Base-by-base conservation (phyloP, 2,113 vertebrate species). In the Proteles cristata region DNA sequence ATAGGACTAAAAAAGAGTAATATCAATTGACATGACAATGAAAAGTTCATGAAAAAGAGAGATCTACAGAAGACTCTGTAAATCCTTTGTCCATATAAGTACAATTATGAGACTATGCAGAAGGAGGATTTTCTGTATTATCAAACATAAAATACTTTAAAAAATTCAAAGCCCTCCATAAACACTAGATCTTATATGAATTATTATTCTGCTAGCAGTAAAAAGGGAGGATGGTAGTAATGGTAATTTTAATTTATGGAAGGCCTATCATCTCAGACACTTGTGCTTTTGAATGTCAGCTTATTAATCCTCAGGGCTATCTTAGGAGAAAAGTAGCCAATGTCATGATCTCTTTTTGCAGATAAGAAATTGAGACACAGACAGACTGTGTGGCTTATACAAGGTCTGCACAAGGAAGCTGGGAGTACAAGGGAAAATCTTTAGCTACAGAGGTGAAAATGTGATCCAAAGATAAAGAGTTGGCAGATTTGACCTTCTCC, bases 301-400 rank as follows among this genome's bases (percentile, higher is more conserved):
- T 94, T 82, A 84, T 90, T 94, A 92, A 93, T 90, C 48, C 25
- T 83, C 53, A 86, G 23, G 12, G 88, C 50, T 85, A 14, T 76
- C 25, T 92, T 39, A 77, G 69, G 58, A 94, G 91, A 90, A 88
- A 96, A 83, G 28, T 31, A 92, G 55, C n/a, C 53, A 45, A 39
- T 73, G 58, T 80, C 61, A 79, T 86, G 82, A 87, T 10, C 35
- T 79, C 39, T 31, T 86, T 85, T 90, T 93, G 35, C 65, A 93
- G 63, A 87, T 94, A 97, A 94, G 84, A 97, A 74, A 92, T 68
- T 73, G 77, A 96, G 55, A 97, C 65, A 74, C 5, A 77, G n/a
- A 94, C 25, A 82, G 48, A 96, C 86, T 83, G 92, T 26, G 14
- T 31, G 39, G 28, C 12, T 96, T 66, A 39, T 48, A 89, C 25